Percentiles rank a stretch among this genome's conserved stretches.
Conservation (phyloP, 2,888 invertebrate species). For the Hemistola chrysoprasaria region DNA sequence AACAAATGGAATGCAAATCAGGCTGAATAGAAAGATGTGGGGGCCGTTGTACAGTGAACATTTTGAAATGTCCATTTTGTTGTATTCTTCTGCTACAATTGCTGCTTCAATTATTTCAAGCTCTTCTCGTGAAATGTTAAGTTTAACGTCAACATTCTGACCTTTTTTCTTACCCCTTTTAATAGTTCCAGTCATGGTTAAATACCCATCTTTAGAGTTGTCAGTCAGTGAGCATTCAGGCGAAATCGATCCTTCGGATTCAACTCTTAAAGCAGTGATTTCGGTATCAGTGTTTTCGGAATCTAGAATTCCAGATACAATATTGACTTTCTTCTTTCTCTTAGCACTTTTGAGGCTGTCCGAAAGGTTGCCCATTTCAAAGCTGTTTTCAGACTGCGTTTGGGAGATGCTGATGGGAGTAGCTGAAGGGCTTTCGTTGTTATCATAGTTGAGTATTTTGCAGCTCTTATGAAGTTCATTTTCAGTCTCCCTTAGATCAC, state of each 20-base stretch:
- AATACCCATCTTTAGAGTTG: constrained; percentile 79
- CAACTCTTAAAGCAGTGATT: constrained; percentile 60
- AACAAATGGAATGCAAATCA: constrained; percentile 86
- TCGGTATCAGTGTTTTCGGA: constrained; percentile 68
- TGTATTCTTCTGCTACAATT: constrained; percentile 80
- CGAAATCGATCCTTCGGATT: constrained; percentile 77
- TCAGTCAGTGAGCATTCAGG: constrained; percentile 81
- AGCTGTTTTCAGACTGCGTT: constrained; percentile 76
- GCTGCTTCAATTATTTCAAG: constrained; percentile 86
- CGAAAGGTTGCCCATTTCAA: constrained; percentile 70
- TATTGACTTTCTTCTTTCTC: constrained; percentile 84
- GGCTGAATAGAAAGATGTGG: constrained; percentile 84
- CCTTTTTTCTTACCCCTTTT: constrained; percentile 88
- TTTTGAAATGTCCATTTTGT: constrained; percentile 79
- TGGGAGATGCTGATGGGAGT: constrained; percentile 73
- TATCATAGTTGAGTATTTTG: constrained; percentile 58
- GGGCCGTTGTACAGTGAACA: constrained; percentile 83
- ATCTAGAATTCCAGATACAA: constrained; percentile 77
- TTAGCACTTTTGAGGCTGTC: constrained; percentile 73
- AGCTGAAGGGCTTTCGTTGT: constrained; percentile 64
- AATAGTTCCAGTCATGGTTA: constrained; percentile 88
- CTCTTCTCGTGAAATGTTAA: constrained; percentile 87
- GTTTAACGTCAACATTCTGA: constrained; percentile 86
- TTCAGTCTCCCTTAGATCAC: constrained; percentile 66
- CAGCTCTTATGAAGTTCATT: constrained; percentile 62